Evolutionary conservation across 2,113 vertebrate species (phyloP).

Genomic region (Crotalus horridus): DNA sequence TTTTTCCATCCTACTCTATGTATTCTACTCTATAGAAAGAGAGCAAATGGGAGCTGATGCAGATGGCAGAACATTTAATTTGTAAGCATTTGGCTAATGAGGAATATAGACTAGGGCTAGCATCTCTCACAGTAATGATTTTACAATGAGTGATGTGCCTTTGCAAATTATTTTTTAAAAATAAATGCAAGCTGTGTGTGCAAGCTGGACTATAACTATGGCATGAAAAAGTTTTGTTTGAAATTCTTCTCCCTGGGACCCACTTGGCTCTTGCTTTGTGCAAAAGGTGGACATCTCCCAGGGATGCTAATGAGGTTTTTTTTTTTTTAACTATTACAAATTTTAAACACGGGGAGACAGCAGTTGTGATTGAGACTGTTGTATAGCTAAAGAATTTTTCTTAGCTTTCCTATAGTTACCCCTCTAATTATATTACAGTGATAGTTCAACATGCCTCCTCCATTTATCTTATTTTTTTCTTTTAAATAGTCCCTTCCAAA

Average conservation of each 20-base stretch:
- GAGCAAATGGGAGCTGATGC: not conserved
- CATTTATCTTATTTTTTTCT: not conserved
- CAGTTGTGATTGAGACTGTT: not conserved
- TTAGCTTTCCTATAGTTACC: not conserved
- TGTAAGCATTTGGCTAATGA: not conserved
- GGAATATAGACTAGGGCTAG: not conserved
- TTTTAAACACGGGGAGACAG: not conserved
- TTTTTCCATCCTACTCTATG: not conserved
- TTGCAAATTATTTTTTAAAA: not conserved
- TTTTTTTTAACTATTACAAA: not conserved
- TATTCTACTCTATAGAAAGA: not conserved
- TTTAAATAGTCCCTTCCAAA: not conserved
- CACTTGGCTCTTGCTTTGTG: not conserved
- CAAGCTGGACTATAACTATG: not conserved
- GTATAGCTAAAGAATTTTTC: not conserved
- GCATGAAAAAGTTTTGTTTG: not conserved
- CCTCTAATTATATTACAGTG: not conserved
- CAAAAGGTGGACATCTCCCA: not conserved
- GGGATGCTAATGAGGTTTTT: not conserved
- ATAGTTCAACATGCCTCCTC: not conserved
- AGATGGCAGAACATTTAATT: not conserved
- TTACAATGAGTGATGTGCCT: not conserved
- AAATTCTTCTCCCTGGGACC: not conserved
- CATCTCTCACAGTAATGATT: not conserved
- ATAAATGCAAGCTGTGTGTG: not conserved